Percentiles rank a stretch among this genome's conserved stretches.
These are phyloP conservation scores for Synergus umbraculus DNA, from an alignment of 2,888 invertebrate species.

Conservation along the genomic window DNA sequence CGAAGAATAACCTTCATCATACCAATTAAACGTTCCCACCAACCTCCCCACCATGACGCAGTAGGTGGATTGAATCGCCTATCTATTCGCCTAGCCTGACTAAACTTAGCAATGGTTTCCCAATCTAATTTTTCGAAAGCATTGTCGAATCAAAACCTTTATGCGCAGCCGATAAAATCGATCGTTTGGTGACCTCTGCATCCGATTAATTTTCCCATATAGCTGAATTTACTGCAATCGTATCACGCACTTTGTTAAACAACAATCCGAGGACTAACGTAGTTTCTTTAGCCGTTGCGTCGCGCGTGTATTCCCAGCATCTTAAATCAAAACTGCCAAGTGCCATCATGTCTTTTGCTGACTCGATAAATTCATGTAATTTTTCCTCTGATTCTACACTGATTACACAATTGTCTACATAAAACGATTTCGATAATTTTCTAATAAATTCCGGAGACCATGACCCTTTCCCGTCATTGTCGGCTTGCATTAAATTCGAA, in stretches of 20 bases:
- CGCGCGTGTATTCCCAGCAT: not conserved
- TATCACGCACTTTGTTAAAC: conserved; percentile 47
- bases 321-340: not conserved
- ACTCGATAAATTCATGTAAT: conserved; percentile 40
- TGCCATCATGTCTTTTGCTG: conserved; percentile 49
- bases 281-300: conserved; percentile 38
- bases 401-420: conserved; percentile 42
- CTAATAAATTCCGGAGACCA: conserved; percentile 43
- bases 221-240: conserved; percentile 47
- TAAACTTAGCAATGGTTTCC: conserved; percentile 54
- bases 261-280: conserved; percentile 43
- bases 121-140: conserved; percentile 60
- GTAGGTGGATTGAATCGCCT: conserved; percentile 73
- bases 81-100: conserved; percentile 52
- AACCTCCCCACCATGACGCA: conserved; percentile 69
- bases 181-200: conserved; percentile 40
- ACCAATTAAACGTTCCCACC: conserved; percentile 71
- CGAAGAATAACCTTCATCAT: conserved; percentile 63
- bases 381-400: not conserved
- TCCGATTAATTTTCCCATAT: conserved; percentile 47
- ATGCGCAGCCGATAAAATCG: conserved; percentile 31
- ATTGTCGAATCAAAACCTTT: conserved; percentile 59
- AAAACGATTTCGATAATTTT: conserved; percentile 54
- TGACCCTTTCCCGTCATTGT: not conserved
- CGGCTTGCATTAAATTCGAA: conserved; percentile 29